These are phyloP conservation scores for Acronicta psi DNA, from an alignment of 2,888 invertebrate genomes.

Conservation along the genomic window DNA sequence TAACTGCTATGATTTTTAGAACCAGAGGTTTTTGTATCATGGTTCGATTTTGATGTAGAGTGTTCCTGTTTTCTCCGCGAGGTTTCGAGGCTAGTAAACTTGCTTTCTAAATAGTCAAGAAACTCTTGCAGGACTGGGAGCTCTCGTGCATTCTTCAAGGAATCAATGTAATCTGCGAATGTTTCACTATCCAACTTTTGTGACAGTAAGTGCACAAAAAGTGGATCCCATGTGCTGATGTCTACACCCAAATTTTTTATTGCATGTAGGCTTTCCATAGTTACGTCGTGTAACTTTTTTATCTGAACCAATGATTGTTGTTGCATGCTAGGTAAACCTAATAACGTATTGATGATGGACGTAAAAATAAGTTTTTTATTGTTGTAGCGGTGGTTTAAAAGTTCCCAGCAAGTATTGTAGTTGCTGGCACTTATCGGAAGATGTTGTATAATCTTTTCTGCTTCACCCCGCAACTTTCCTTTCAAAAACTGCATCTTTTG, in stretches of 20 bases:
- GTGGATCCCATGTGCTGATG: not conserved
- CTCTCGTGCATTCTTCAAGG: not conserved
- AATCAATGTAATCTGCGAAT: not conserved
- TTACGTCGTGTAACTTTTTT: not conserved
- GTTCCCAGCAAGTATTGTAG: not conserved
- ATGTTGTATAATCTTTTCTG: not conserved
- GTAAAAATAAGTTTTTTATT: not conserved
- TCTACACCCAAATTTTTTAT: not conserved
- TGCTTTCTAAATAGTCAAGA: not conserved
- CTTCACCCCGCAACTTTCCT: not conserved
- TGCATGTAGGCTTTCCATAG: not conserved
- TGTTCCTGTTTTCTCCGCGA: too few species aligned
- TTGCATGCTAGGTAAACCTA: not conserved
- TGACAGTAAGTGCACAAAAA: not conserved
- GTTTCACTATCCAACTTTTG: not conserved
- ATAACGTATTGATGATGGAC: not conserved
- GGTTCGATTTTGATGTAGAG: too few species aligned
- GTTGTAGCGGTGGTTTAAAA: not conserved
- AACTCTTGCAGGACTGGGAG: not conserved
- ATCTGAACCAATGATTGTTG: not conserved
- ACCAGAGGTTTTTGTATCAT: too few species aligned
- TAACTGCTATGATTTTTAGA: too few species aligned
- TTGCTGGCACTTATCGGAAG: not conserved
- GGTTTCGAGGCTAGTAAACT: not conserved
- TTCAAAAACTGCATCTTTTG: constrained; percentile 1